Conservation (phyloP, 2,888 invertebrate species). For the Margaritifera margaritifera region DNA sequence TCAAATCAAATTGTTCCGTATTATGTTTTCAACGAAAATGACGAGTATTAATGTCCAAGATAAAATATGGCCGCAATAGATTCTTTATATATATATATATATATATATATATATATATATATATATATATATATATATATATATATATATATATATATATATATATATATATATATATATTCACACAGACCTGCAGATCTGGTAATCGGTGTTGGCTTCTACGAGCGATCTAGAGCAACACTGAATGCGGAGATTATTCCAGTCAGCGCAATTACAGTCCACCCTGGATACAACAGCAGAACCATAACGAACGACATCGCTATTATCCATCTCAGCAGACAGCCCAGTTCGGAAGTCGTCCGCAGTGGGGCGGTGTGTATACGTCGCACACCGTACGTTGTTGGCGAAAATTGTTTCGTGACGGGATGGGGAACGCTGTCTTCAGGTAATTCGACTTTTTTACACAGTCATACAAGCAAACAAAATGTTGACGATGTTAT, state of each 20-base stretch:
- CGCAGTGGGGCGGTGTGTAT: neutral
- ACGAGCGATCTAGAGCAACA: neutral
- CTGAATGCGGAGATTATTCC: neutral
- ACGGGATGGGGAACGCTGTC: too few species aligned
- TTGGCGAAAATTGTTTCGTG: too few species aligned
- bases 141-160: slow-evolving; percentile 1
- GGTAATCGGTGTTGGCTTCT: slow-evolving; percentile 1
- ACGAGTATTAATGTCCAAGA: too few species aligned
- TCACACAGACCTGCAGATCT: too few species aligned
- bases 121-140: slow-evolving; percentile 7
- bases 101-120: neutral
- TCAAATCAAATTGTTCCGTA: too few species aligned
- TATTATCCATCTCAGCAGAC: neutral
- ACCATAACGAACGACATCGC: neutral
- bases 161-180: neutral
- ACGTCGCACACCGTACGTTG: neutral
- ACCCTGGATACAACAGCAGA: neutral
- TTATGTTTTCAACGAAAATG: too few species aligned
- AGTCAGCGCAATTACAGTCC: neutral
- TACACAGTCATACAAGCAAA: too few species aligned
- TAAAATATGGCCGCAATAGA: too few species aligned
- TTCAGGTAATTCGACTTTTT: too few species aligned
- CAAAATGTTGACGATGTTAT: too few species aligned
- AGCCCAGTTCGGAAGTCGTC: neutral
- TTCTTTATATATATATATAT: too few species aligned